Conservation (phyloP, 2,113 vertebrate species). For the Pipa parva region DNA sequence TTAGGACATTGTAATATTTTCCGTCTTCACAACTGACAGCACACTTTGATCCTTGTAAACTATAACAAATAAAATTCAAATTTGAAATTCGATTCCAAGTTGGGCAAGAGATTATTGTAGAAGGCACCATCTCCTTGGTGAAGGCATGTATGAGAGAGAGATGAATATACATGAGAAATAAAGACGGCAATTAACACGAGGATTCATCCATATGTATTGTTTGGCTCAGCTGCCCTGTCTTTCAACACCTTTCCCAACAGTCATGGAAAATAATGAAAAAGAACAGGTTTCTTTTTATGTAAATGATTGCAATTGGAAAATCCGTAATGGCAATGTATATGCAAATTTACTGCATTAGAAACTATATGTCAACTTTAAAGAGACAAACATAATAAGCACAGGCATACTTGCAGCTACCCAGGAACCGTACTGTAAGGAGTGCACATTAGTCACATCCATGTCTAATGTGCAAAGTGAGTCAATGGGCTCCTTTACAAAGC, state of each 20-base stretch:
- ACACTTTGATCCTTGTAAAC: slow-evolving; percentile 84
- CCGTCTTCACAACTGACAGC: slow-evolving; percentile 81
- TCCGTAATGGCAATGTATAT: not conserved
- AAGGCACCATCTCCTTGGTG: not conserved
- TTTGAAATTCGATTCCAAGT: no score
- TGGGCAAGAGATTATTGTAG: not conserved
- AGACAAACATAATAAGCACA: no score
- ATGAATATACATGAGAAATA: slow-evolving; percentile 24
- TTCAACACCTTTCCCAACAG: not conserved
- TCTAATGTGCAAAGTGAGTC: no score
- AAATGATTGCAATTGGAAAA: not conserved
- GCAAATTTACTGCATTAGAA: not conserved
- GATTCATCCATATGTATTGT: not conserved
- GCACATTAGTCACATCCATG: no score
- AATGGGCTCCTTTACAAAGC: no score
- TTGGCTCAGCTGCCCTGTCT: not conserved
- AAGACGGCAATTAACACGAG: slow-evolving; percentile 15
- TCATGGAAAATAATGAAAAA: not conserved
- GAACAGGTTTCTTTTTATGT: not conserved
- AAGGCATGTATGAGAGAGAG: not conserved
- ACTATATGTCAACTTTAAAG: no score
- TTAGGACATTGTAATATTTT: slow-evolving; percentile 81
- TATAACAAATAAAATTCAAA: slow-evolving; percentile 49
- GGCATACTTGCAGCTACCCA: no score
- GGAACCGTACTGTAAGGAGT: no score